Conservation (phyloP, 2,113 vertebrate genomes). For the Archocentrus centrarchus region DNA sequence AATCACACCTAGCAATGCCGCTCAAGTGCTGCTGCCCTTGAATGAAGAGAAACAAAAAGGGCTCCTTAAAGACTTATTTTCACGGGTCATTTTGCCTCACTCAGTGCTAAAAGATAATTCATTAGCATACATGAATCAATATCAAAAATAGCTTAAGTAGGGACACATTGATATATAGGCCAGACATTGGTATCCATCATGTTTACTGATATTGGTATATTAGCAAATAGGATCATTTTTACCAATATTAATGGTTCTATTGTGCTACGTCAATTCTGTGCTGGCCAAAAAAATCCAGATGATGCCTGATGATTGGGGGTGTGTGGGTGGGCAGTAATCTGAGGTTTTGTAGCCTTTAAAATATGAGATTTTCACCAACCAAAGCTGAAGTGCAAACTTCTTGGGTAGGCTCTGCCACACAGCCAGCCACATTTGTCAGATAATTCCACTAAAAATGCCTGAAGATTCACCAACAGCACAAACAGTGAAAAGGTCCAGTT, state of each 20-base stretch:
- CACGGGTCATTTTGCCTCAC: slow-evolving; percentile 20
- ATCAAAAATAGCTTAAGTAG: neutral
- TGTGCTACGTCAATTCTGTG: neutral
- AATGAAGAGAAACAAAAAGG: slow-evolving; percentile 32
- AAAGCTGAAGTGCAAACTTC: neutral
- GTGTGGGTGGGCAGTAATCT: neutral
- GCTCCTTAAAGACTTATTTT: slow-evolving; percentile 35
- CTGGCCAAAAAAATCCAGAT: neutral
- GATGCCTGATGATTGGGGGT: neutral
- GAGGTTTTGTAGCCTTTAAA: neutral
- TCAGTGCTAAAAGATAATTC: neutral
- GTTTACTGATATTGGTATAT: neutral
- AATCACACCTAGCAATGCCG: slow-evolving; percentile 57
- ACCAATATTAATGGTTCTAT: neutral
- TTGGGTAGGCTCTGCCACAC: neutral
- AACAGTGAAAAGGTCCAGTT: neutral
- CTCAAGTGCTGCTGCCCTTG: slow-evolving; percentile 54
- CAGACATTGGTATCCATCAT: neutral
- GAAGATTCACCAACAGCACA: neutral
- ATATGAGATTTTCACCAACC: neutral
- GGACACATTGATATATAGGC: neutral
- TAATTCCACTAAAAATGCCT: neutral
- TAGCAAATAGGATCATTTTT: neutral
- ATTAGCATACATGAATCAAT: neutral
- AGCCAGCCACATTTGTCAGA: neutral